Conservation (phyloP, 2,113 vertebrate genomes). For the Trochalopteron elliotii region DNA sequence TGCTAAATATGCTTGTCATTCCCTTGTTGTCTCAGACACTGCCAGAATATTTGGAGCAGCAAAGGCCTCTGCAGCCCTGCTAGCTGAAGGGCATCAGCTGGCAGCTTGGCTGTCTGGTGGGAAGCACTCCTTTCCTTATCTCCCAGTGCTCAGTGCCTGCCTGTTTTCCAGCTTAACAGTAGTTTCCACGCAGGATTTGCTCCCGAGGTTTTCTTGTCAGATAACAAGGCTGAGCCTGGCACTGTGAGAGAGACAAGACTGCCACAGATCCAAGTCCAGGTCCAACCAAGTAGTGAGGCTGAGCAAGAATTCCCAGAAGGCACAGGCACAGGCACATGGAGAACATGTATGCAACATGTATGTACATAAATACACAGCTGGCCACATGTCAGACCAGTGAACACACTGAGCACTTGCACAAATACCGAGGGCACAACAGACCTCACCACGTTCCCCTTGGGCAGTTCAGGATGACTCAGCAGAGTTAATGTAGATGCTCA, state of each 20-base stretch:
- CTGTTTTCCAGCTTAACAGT: neutral
- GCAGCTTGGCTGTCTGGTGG: neutral
- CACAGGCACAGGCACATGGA: neutral
- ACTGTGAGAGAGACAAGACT: neutral
- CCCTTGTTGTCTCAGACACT: neutral
- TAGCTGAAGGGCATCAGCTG: neutral
- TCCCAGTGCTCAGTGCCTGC: neutral
- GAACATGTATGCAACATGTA: accelerated
- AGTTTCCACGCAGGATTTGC: neutral
- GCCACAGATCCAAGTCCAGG: neutral
- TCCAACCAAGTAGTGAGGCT: neutral
- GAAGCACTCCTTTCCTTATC: neutral
- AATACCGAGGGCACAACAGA: neutral
- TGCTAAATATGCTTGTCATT: neutral
- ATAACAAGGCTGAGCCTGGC: neutral
- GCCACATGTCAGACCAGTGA: neutral
- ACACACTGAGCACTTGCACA: accelerated
- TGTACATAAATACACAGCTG: neutral
- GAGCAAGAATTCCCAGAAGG: neutral
- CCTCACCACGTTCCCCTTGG: neutral
- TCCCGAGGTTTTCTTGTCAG: neutral
- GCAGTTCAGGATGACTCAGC: neutral
- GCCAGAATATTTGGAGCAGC: constrained; percentile 27
- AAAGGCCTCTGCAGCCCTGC: neutral
- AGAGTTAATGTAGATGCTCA: neutral